Evolutionary conservation across 2,113 vertebrate species (phyloP).

Genomic region (Rhodinocichla rosea): DNA sequence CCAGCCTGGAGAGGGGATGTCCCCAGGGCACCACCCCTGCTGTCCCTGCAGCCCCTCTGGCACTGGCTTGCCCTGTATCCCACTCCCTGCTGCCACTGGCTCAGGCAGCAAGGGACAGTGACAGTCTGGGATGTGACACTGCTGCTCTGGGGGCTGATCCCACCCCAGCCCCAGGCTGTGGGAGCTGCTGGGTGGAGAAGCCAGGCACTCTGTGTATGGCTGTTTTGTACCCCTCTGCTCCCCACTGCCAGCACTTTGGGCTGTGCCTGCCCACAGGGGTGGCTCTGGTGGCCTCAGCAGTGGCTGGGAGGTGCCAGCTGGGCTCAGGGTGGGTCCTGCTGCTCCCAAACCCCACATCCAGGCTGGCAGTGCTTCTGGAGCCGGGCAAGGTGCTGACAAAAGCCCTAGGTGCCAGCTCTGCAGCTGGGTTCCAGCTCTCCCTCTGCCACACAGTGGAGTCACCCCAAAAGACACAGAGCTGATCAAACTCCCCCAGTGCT

Average conservation of each 20-base stretch:
- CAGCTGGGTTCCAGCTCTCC: not conserved
- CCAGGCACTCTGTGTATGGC: fast-evolving
- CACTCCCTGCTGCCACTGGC: fast-evolving
- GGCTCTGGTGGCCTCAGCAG: not conserved
- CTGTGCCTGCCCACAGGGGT: fast-evolving
- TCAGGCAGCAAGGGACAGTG: not conserved
- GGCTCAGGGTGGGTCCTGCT: not conserved
- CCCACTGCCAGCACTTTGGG: not conserved
- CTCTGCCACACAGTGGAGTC: not conserved
- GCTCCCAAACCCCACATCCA: not conserved
- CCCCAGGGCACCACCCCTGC: not conserved
- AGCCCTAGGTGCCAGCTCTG: not conserved
- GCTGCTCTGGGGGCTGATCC: too few relatives aligned
- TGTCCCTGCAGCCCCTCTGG: not conserved
- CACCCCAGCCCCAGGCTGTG: not conserved
- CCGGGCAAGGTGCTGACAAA: not conserved
- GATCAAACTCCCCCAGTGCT: not conserved
- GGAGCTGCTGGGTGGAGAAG: not conserved
- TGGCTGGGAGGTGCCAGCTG: fast-evolving
- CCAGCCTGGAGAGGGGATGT: not conserved
- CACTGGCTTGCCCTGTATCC: not conserved
- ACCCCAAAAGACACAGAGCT: not conserved
- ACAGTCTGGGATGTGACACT: not conserved
- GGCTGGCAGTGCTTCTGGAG: not conserved
- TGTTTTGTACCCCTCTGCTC: not conserved